Evolutionary conservation across 2,888 invertebrate genomes (phyloP), one percentile per base, ranked within the genome.

Genomic region (Creontiades dilutus): DNA sequence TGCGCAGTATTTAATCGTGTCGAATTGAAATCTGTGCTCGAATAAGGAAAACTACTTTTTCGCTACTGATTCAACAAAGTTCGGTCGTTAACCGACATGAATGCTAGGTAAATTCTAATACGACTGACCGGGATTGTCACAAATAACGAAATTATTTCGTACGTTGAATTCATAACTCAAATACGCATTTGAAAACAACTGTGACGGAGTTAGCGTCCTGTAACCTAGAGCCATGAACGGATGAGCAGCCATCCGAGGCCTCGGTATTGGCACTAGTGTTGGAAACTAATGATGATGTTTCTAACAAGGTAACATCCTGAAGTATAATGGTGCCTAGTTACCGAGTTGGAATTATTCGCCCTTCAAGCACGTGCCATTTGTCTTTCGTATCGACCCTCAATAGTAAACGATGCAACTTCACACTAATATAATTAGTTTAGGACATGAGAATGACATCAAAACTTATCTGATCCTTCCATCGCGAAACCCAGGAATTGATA

Each of bases 271-370:
- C 68, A 23, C 19, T 23, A 68, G 23, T 68, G 68, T 23, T 68
- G 23, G n/a, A 23, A 68, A 68, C 68, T 68, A 19, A 19, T 12
- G 19, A 12, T 23, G 68, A 23, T 68, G 68, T 68, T 68, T 68
- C 68, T 68, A 68, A 68, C 68, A 68, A 68, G 68, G 68, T 68
- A 68, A 23, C 68, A 68, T 23, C 68, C 23, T 19, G 68, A 68
- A 23, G 68, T 68, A 68, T 68, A 68, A 27, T 68, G 68, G 68
- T 19, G 68, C 23, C 68, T 68, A 68, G 68, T 68, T 68, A 68
- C 68, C 68, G 27, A 68, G 68, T 68, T 68, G 68, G 23, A 23
- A 68, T 68, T 68, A 68, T 23, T 23, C 68, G 27, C 61, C 61
- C 61, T n/a, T 61, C n/a, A 61, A 61, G 9, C 68, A 68, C 68